A percentile compares a stretch with the other conserved stretches of the same genome.
phyloP scores from a whole-genome alignment of 2,888 invertebrate genomes.

The Drosophila diplacantha region DNA sequence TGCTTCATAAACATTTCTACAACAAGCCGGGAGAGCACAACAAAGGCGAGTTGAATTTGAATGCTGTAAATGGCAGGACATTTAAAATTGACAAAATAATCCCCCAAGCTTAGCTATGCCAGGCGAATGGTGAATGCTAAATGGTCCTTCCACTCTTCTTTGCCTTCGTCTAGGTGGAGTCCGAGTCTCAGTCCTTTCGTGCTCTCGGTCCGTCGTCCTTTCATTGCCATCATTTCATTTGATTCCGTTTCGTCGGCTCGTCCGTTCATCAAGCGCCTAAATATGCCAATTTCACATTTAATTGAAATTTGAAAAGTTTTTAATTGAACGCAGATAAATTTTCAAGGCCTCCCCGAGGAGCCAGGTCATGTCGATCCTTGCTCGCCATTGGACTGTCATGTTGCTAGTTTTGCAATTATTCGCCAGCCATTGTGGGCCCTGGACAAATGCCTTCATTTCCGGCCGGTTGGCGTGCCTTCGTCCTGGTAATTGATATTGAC shows the following conservation, averaged over 20 bases:
- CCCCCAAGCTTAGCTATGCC: slow-evolving; percentile 68
- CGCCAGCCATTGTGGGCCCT: slow-evolving; percentile 27
- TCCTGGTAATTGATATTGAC: slow-evolving; percentile 68
- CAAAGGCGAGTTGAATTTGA: slow-evolving; percentile 61
- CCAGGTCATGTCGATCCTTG: slow-evolving; percentile 11
- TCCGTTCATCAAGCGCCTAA: slow-evolving; percentile 64
- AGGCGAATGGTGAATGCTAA: slow-evolving; percentile 36
- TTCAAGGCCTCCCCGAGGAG: slow-evolving; percentile 28
- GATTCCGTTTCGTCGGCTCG: slow-evolving; percentile 28
- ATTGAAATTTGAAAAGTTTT: slow-evolving; percentile 75
- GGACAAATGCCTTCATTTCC: slow-evolving; percentile 66
- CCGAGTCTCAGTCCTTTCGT: background rate
- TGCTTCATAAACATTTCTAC: slow-evolving; percentile 74
- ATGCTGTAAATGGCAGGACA: slow-evolving; percentile 72
- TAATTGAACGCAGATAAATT: slow-evolving; percentile 72
- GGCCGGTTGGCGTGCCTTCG: slow-evolving; percentile 45
- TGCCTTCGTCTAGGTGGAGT: background rate
- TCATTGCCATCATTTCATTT: slow-evolving; percentile 30
- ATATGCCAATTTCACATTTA: slow-evolving; percentile 72
- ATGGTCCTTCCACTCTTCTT: slow-evolving; percentile 23
- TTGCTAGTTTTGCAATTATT: slow-evolving; percentile 67
- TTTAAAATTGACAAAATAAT: slow-evolving; percentile 74
- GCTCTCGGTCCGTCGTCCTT: slow-evolving; percentile 5
- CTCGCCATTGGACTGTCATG: slow-evolving; percentile 46
- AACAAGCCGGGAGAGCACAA: slow-evolving; percentile 51